Base-by-base conservation (phyloP, 2,888 invertebrate species). In the Orchestes rusci region DNA sequence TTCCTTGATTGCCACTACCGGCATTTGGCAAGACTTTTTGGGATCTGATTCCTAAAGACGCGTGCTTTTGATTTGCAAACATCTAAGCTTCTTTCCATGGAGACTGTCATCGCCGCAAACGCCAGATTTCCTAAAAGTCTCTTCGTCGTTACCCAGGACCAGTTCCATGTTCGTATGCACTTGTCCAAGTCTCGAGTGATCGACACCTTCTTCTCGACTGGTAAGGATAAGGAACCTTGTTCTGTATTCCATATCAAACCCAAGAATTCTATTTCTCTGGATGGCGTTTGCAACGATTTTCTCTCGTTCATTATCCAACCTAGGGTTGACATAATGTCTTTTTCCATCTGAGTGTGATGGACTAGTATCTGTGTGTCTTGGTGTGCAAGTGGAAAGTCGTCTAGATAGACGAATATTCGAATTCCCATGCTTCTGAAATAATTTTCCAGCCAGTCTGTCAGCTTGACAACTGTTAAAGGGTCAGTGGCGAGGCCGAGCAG, bases 51-150 rank as follows among this genome's bases (percentile, higher is more conserved):
- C 23, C 23, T 5, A 10, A 23, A 23, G 23, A 10, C 5, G 23
- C 7, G 23, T 7, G 10, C 23, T 10, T 23, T 5, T 10, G 5
- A 5, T 23, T 23, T 23, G 23, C 5, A 23, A 10, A 23, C 10
- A 7, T 23, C 23, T 23, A 10, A 5, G 5, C 10, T 10, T 5
- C 23, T 5, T 23, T 10, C 23, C 23, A 23, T n/a, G 1, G 50
- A 50, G 8, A 50, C 35, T 13, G 33, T 36, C 20, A 50, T 43
- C 16, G 38, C 23, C 8, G 46, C 52, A 34, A 48, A 50, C 34
- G 44, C 48, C 10, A 52, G 19, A 16, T 43, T 52, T 20, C 47
- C 47, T 18, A 50, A 18, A 18, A 50, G 13, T 34, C 37, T 35
- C 27, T 44, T 48, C 3, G 42, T 36, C 23, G n/a, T 10, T 2